phyloP scores from a whole-genome alignment of 2,797 vertebrate genomes.

The Telmatherina bonti region DNA sequence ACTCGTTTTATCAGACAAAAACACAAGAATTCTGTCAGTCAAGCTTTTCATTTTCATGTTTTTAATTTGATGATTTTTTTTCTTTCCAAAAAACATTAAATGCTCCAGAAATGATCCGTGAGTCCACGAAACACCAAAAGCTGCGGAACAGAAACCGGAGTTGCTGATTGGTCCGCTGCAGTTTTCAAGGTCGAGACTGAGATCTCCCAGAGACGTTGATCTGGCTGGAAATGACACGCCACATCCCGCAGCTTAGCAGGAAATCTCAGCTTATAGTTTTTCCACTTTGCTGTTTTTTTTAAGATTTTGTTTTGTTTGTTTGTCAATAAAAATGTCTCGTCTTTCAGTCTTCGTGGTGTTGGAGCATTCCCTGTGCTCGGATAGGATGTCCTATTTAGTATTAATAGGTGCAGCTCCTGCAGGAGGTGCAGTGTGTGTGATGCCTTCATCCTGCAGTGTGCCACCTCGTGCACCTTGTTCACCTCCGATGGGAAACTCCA shows the following conservation, averaged over 20 bases:
- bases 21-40: neutral
- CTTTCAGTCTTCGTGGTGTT: constrained; percentile 40
- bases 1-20: no score
- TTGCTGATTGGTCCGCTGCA: neutral
- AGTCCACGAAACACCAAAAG: neutral
- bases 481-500: neutral
- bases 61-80: neutral
- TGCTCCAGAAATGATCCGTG: neutral
- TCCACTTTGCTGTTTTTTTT: neutral
- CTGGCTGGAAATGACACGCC: constrained; percentile 18
- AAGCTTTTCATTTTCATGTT: neutral
- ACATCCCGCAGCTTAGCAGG: neutral
- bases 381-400: constrained; percentile 44
- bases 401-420: constrained; percentile 24
- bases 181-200: constrained; percentile 6
- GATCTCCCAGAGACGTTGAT: constrained; percentile 12
- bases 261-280: constrained; percentile 17
- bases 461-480: neutral
- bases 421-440: constrained; percentile 16
- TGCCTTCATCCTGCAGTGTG: constrained; percentile 3
- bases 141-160: neutral
- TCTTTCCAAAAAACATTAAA: neutral
- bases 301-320: no score
- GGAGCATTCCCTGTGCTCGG: neutral
- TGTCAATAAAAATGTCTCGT: constrained; percentile 22